Conservation (phyloP, 1,140 invertebrate species). For the Eriocheir sinensis region DNA sequence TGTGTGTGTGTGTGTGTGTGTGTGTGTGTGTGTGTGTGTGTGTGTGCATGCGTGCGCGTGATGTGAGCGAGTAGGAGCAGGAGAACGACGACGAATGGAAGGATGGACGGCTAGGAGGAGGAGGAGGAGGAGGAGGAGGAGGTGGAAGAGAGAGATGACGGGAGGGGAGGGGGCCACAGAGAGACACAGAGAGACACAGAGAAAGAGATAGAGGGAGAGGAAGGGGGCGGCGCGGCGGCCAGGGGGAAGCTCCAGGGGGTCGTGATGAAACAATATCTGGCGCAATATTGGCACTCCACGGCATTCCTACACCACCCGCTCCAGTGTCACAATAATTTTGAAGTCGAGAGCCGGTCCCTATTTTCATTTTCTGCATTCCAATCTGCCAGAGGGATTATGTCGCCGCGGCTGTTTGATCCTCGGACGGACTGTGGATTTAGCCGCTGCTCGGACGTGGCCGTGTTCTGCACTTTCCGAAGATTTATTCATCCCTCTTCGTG, state of each 20-base stretch:
- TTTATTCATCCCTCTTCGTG: constrained; percentile 74
- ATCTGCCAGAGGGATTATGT: constrained; percentile 77
- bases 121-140: constrained; percentile 1
- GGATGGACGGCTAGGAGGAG: neutral
- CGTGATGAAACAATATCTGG: constrained; percentile 76
- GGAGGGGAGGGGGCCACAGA: neutral
- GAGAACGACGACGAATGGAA: neutral
- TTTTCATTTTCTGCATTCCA: constrained; percentile 78
- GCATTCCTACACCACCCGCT: constrained; percentile 76
- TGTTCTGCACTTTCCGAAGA: constrained; percentile 73
- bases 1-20: neutral
- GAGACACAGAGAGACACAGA: constrained; percentile 32
- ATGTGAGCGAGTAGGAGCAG: neutral
- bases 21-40: constrained; percentile 11
- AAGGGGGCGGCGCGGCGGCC: neutral
- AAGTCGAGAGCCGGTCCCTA: constrained; percentile 75
- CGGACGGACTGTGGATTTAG: constrained; percentile 74
- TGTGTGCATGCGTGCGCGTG: constrained; percentile 19
- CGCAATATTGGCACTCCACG: constrained; percentile 76
- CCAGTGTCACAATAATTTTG: constrained; percentile 77
- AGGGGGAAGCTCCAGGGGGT: neutral
- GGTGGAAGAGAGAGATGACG: neutral
- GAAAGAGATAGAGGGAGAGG: constrained; percentile 10
- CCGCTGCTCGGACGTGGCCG: constrained; percentile 64
- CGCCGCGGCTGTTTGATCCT: constrained; percentile 71